A percentile compares a stretch with the other conserved stretches of the same genome.
phyloP scores from a whole-genome alignment of 2,113 vertebrate genomes.

The Phalacrocorax pelagicus region DNA sequence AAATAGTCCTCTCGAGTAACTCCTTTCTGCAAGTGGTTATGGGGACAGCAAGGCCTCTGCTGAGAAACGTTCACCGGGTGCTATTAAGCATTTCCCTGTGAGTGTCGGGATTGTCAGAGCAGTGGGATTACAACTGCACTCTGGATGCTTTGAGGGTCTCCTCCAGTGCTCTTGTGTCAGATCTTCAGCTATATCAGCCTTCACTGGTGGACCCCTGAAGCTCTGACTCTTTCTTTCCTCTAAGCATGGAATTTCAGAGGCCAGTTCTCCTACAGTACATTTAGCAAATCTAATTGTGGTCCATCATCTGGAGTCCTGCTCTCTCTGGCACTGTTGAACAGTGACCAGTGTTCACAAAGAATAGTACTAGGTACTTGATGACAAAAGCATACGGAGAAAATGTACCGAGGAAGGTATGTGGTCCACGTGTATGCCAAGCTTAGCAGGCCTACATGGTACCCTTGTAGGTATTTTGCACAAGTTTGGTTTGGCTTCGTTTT shows the following conservation, averaged over 20 bases:
- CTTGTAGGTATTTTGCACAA: not conserved
- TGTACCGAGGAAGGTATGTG: not conserved
- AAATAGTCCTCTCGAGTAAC: not conserved
- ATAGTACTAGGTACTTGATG: not conserved
- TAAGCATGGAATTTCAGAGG: not conserved
- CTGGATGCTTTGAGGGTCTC: not conserved
- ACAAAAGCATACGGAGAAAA: not conserved
- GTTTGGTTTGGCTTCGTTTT: not conserved
- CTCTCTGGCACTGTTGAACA: not conserved
- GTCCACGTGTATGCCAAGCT: not conserved
- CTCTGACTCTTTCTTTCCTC: not conserved
- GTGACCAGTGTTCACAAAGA: not conserved
- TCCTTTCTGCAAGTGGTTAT: not conserved
- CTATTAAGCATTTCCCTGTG: not conserved
- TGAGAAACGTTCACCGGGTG: not conserved
- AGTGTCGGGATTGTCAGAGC: not conserved
- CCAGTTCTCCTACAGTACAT: not conserved
- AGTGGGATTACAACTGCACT: not conserved
- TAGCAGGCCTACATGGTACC: not conserved
- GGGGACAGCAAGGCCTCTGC: not conserved
- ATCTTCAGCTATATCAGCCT: not conserved
- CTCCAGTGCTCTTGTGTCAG: not conserved
- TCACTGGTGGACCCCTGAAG: not conserved
- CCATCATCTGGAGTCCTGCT: slow-evolving; percentile 29
- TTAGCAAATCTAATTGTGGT: slow-evolving; percentile 38